phyloP scores from a whole-genome alignment of 2,888 invertebrate genomes.

The Mesorhabditis sp. region DNA sequence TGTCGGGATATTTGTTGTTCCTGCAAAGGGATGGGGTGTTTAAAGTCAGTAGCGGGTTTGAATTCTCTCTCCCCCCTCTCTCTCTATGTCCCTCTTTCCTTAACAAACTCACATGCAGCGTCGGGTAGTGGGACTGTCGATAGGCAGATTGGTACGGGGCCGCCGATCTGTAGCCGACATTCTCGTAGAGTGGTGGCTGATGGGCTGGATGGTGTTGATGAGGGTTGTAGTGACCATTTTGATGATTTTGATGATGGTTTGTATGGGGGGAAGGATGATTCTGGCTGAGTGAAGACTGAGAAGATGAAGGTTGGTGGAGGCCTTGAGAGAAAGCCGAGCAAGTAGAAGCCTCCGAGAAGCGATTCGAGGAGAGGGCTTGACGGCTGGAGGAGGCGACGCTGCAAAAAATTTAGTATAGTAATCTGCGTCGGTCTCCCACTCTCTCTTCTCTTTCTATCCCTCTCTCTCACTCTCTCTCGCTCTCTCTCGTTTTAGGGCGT shows the following conservation, averaged over 20 bases:
- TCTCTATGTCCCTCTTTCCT: not conserved
- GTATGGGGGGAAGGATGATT: not conserved
- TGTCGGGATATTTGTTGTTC: constrained; percentile 28
- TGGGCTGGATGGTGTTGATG: not conserved
- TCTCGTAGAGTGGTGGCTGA: constrained; percentile 27
- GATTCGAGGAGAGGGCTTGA: not conserved
- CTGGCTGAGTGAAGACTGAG: not conserved
- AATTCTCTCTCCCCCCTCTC: constrained; percentile 3
- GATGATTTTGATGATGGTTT: not conserved
- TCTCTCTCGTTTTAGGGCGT: no score
- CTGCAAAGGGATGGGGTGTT: constrained; percentile 5
- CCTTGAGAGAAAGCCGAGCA: not conserved
- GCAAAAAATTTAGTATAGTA: not conserved
- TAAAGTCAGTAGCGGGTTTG: not conserved
- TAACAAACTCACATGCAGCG: constrained; percentile 32
- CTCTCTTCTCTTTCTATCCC: not conserved
- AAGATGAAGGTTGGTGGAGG: not conserved
- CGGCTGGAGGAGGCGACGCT: not conserved
- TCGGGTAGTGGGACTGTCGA: constrained; percentile 53
- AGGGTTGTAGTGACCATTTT: not conserved
- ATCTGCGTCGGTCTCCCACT: not conserved
- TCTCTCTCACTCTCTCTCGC: no score
- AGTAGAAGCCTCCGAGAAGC: not conserved
- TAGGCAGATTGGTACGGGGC: constrained; percentile 52
- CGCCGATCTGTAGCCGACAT: constrained; percentile 53